These are phyloP conservation scores for Petrocephalus sullivani DNA, from an alignment of 2,797 vertebrate species.

Conservation along the genomic window DNA sequence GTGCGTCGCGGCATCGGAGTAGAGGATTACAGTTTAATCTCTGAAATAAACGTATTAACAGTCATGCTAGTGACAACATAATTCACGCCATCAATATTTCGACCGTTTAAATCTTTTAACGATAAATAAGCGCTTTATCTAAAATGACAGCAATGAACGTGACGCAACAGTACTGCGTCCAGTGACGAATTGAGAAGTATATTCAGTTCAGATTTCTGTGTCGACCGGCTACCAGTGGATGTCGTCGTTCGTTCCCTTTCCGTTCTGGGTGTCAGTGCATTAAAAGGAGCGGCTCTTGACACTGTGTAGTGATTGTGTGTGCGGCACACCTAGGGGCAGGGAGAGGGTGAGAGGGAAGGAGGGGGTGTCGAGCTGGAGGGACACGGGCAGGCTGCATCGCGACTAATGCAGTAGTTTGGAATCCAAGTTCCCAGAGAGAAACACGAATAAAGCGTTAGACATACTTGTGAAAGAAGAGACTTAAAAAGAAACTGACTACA, in stretches of 20 bases:
- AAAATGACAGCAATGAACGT: background rate
- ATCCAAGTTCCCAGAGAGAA: conserved; percentile 33
- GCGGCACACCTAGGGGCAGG: conserved; percentile 37
- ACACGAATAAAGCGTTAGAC: conserved; percentile 33
- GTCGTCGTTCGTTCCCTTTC: conserved; percentile 64
- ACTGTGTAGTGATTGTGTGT: conserved; percentile 46
- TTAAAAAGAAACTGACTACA: conserved; percentile 40
- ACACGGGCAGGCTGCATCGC: conserved; percentile 52
- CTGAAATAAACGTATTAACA: background rate
- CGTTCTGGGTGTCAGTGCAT: conserved; percentile 50
- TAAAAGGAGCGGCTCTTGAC: conserved; percentile 62
- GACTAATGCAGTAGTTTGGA: conserved; percentile 45
- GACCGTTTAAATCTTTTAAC: background rate
- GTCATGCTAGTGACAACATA: background rate
- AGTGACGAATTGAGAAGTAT: background rate
- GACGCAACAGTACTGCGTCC: background rate
- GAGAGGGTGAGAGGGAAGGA: conserved; percentile 39
- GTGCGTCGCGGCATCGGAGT: background rate
- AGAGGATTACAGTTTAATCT: background rate
- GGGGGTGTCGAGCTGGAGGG: conserved; percentile 42
- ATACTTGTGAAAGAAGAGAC: conserved; percentile 45
- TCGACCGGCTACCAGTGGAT: conserved; percentile 63
- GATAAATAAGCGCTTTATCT: background rate
- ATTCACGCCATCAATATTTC: background rate
- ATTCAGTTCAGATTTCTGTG: conserved; percentile 26